A percentile compares a stretch with the other conserved stretches of the same genome.
phyloP scores from a whole-genome alignment of 2,888 invertebrate species.

The Watsonalla cultraria region DNA sequence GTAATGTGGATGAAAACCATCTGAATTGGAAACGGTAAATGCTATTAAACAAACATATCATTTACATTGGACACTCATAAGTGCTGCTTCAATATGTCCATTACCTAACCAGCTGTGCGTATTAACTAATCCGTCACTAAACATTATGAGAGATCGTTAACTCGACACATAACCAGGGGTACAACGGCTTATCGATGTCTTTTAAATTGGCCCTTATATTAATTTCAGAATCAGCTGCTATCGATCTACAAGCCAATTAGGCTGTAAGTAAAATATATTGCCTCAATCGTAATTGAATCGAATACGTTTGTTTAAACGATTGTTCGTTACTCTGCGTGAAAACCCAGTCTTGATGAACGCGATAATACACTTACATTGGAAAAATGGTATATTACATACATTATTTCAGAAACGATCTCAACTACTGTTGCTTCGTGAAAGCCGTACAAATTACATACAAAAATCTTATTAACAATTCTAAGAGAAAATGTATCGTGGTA shows the following conservation, averaged over 20 bases:
- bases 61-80: neutral
- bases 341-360: neutral
- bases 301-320: constrained; percentile 16
- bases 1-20: neutral
- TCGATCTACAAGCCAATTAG: constrained; percentile 69
- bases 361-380: too few relatives aligned
- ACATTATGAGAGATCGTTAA: constrained; percentile 23
- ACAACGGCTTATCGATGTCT: constrained; percentile 43
- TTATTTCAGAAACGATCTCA: too few relatives aligned
- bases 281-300: constrained; percentile 25
- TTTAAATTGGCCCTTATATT: constrained; percentile 65
- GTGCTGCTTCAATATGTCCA: neutral
- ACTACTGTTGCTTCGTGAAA: too few relatives aligned
- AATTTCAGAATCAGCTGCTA: constrained; percentile 58
- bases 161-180: constrained; percentile 18
- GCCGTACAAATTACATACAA: neutral
- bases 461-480: neutral
- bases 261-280: constrained; percentile 34
- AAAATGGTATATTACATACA: too few relatives aligned
- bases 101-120: neutral
- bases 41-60: neutral
- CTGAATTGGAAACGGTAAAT: neutral
- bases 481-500: neutral
- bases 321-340: constrained; percentile 2
- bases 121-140: constrained; percentile 1